phyloP scores from a whole-genome alignment of 2,113 vertebrate species.

The Montifringilla adamsi region DNA sequence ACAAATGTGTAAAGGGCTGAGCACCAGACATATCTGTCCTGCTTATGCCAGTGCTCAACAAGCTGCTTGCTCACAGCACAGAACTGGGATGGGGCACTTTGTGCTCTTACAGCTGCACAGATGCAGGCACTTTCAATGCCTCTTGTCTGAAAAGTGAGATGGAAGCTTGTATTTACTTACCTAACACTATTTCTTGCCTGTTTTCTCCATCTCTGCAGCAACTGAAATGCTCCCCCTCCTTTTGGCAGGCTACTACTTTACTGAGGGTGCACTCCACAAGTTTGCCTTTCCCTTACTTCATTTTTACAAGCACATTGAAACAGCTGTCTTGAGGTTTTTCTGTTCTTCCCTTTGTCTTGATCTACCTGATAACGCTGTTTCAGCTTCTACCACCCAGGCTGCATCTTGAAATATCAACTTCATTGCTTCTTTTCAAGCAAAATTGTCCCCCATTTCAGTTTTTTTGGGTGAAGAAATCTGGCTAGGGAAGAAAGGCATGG shows the following conservation, averaged over 20 bases:
- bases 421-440: neutral
- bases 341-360: neutral
- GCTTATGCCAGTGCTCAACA: fast-evolving
- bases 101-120: too few relatives aligned
- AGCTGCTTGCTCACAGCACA: neutral
- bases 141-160: neutral
- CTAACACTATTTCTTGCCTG: neutral
- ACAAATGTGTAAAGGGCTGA: neutral
- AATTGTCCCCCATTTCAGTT: neutral
- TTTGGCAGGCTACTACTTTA: neutral
- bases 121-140: neutral
- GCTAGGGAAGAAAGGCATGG: neutral
- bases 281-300: neutral
- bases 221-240: neutral
- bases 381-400: neutral
- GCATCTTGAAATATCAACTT: neutral
- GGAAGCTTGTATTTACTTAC: neutral
- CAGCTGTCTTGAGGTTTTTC: neutral
- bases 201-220: neutral
- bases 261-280: neutral
- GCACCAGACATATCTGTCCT: neutral
- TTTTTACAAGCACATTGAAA: neutral
- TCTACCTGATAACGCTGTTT: neutral
- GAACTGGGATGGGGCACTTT: neutral
- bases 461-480: neutral